Evolutionary conservation across 2,888 invertebrate genomes (phyloP), one percentile per base, ranked within the genome.

Genomic region (Synanthedon tipuliformis): DNA sequence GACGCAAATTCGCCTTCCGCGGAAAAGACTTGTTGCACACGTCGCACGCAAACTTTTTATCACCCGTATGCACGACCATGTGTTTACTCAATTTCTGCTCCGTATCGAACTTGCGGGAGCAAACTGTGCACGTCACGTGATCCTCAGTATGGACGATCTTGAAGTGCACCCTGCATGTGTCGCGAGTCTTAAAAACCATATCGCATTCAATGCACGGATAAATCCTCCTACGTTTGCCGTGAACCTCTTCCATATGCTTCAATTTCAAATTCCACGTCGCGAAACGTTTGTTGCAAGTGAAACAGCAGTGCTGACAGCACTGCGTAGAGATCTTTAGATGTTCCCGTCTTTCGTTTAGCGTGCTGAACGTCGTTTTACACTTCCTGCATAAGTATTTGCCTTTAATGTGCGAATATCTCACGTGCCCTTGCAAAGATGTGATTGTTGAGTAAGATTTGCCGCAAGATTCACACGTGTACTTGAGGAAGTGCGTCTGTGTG

Each of bases 21-120:
- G 73, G 68, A 58, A 84, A 85, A 1, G 67, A 62, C 53, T 88
- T 89, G 0, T 75, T 61, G 54, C 89, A 89, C 1, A 82, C 71
- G n/a, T 71, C 67, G 56, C 89, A 89, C 12, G 73, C 65, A 54
- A 81, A 88, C 0, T 77, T 69, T 55, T 84, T 87, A 51, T 81
- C 81, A 8, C 80, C 82, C 0, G 86, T 84, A 59, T 89, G 89
- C 1, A 76, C 75, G 1, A 85, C 72, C 67, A 78, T 69, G 56
- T 89, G 89, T 12, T 79, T 78, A 8, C 80, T 73, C n/a, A 89
- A 62, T 52, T 69, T 71, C 13, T 81, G 73, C 53, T 84, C 84
- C 0, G 72, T 71, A 50, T 75, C 80, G 56, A 88, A 89, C 56
- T 81, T 82, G 0, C 75, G 68, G 0, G 73, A 73, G 56, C 83